phyloP scores from a whole-genome alignment of 2,888 invertebrate species.

The Cheilosia grossa region DNA sequence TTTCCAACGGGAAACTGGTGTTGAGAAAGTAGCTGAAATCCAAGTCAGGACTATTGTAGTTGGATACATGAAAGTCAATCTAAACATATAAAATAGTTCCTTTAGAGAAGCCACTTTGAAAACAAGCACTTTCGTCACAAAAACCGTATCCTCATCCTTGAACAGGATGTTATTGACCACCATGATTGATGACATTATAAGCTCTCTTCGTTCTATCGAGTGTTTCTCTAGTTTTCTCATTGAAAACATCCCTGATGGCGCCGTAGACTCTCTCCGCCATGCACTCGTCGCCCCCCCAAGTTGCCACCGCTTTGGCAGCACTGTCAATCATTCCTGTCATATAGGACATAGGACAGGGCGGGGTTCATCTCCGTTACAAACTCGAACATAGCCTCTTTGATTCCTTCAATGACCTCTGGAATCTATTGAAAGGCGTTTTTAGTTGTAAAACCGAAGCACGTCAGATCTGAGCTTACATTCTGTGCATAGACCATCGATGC shows the following conservation, averaged over 20 bases:
- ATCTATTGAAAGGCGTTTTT: neutral
- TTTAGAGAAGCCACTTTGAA: conserved; percentile 57
- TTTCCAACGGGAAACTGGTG: conserved; percentile 79
- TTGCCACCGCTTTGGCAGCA: conserved; percentile 78
- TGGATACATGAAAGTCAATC: conserved; percentile 80
- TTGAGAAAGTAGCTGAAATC: conserved; percentile 82
- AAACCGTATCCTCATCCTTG: conserved; percentile 78
- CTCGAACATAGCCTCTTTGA: conserved; percentile 70
- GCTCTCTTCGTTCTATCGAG: conserved; percentile 7
- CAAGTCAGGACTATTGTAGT: conserved; percentile 81
- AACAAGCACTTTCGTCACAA: conserved; percentile 4
- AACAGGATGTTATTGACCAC: conserved; percentile 84
- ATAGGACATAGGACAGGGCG: conserved; percentile 35
- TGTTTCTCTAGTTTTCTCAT: conserved; percentile 56
- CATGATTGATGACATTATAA: conserved; percentile 83
- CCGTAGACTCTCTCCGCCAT: conserved; percentile 81
- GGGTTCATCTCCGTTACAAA: conserved; percentile 65
- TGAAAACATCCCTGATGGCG: conserved; percentile 76
- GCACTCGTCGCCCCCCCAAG: conserved; percentile 80
- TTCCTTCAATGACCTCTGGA: conserved; percentile 75
- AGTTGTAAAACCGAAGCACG: no score
- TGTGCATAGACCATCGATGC: conserved; percentile 83
- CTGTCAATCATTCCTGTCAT: conserved; percentile 30
- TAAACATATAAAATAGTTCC: conserved; percentile 71
- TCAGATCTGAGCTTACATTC: conserved; percentile 79